Percentiles rank a stretch among this genome's conserved stretches.
phyloP scores from a whole-genome alignment of 92 coral and sea anemone genomes.

The Scolanthus callimorphus region DNA sequence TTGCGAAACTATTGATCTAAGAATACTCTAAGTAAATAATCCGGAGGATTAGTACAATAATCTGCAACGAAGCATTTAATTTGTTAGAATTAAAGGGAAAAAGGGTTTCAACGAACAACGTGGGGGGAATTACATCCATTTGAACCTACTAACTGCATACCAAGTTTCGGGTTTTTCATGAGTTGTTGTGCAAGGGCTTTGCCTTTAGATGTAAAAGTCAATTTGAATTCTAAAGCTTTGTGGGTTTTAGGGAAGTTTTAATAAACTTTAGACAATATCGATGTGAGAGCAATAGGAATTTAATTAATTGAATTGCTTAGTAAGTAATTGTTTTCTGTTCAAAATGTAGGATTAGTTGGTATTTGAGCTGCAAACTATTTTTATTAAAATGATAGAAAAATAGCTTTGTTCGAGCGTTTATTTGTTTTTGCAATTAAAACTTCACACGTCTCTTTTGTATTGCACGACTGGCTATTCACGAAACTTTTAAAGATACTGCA shows the following conservation, averaged over 20 bases:
- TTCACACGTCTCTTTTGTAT: too few relatives aligned
- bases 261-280: background rate
- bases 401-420: too few relatives aligned
- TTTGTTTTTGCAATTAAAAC: too few relatives aligned
- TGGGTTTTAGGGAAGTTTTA: background rate
- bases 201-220: too few relatives aligned
- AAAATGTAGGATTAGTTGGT: too few relatives aligned
- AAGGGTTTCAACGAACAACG: background rate
- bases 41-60: background rate
- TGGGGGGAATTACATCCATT: background rate
- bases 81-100: background rate
- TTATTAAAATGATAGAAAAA: too few relatives aligned
- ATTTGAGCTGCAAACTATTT: too few relatives aligned
- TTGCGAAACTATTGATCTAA: background rate
- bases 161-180: background rate
- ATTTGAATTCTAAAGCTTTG: background rate
- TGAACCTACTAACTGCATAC: too few relatives aligned
- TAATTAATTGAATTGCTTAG: background rate
- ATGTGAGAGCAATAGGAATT: background rate
- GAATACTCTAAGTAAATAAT: background rate
- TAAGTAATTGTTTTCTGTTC: background rate
- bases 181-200: background rate
- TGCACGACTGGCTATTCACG: too few relatives aligned
- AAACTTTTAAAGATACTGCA: too few relatives aligned
- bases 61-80: background rate